Percentiles rank a stretch among this genome's conserved stretches.
Conservation (phyloP, 1,140 invertebrate genomes). For the Bombyx mori region ASM3026992v2 NC_085116.1:6749501-6750000, state of each 20-base stretch:
- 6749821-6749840: not conserved
- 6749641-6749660: conserved; percentile 2
- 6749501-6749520: too few species aligned
- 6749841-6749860: not conserved
- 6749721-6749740: conserved; percentile 16
- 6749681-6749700: conserved; percentile 14
- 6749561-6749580: not conserved
- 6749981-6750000: conserved; percentile 7
- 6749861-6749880: conserved; percentile 6
- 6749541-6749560: too few species aligned
- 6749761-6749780: conserved; percentile 9
- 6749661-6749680: conserved; percentile 17
- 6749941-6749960: conserved; percentile 6
- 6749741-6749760: not conserved
- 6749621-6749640: not conserved
- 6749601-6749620: not conserved
- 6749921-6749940: conserved; percentile 5
- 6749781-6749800: conserved; percentile 5
- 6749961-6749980: conserved; percentile 12
- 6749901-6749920: conserved; percentile 8
- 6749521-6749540: too few species aligned
- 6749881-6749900: conserved; percentile 7
- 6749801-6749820: conserved; percentile 6
- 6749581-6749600: not conserved
- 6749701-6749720: conserved; percentile 21